Percentiles rank a stretch among this genome's conserved stretches.
phyloP scores from a whole-genome alignment of 2,797 vertebrate genomes.

The Mus caroli region DNA sequence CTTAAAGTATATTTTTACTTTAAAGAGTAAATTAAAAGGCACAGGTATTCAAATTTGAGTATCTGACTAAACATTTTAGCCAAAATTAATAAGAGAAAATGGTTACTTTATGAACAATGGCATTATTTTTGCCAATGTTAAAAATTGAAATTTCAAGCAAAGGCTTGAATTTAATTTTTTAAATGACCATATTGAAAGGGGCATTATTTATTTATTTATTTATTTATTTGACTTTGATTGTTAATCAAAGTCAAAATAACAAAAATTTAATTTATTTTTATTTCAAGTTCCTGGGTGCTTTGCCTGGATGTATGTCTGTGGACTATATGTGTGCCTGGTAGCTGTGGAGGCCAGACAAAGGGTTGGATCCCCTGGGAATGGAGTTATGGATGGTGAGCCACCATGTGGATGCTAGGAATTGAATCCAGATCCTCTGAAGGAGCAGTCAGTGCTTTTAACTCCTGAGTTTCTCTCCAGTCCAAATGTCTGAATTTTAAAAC shows the following conservation, averaged over 20 bases:
- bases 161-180: background rate
- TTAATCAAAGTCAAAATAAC: too few species aligned
- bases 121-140: background rate
- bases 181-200: too few species aligned
- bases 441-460: background rate
- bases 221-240: too few species aligned
- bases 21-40: background rate
- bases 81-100: background rate
- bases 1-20: background rate
- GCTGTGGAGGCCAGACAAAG: background rate
- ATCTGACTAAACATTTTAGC: background rate
- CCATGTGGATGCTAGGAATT: background rate
- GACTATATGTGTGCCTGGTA: background rate
- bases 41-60: background rate
- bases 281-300: background rate
- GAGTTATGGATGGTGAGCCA: background rate
- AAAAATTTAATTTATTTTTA: background rate
- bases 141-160: background rate
- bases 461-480: background rate
- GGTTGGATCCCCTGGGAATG: background rate
- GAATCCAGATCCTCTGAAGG: background rate
- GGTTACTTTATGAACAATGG: background rate
- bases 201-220: too few species aligned
- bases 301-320: background rate
- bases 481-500: background rate